Evolutionary conservation across 2,113 vertebrate species (phyloP), one percentile per base, ranked within the genome.

Genomic region (Pantherophis guttatus): DNA sequence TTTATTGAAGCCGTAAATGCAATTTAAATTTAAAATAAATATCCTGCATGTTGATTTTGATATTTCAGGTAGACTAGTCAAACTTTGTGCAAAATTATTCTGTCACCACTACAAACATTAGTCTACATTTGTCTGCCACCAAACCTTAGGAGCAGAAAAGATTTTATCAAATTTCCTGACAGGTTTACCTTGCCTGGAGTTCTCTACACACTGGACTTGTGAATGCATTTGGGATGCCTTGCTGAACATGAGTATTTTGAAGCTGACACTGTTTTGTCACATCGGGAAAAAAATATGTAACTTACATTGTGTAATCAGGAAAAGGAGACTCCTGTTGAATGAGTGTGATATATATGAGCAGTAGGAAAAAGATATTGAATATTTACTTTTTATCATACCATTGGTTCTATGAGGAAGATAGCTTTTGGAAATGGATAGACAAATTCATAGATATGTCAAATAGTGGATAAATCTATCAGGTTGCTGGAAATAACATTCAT

Each of bases 241-340:
- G 92, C 92, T 89, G n/a, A 93, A 91, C 2, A 53, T 88, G 44
- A 86, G 5, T 94, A 88, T 88, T 95, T 94, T 92, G 95, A 95
- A 95, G 53, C 0, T 0, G 48, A 94, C 21, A 59, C 55, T 81
- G 19, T 81, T 81, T 89, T 92, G 39, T 92, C 39, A 65, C 58
- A 87, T 26, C 9, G 6, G 57, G 8, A 24, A 91, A 58, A 94
- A 44, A 55, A 75, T 26, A 57, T 90, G n/a, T 12, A 48, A 24
- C 3, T 55, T 50, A 17, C 48, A 48, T 17, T 58, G 26, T 65
- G 17, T 89, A n/a, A 39, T 6, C 75, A 53, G 0, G 90, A 48
- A 91, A 95, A 81, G 86, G 62, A 91, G 91, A 4, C 2, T 23
- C 91, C 55, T 88, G 54, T 85, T 90, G 44, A 90, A 93, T 86